These are phyloP conservation scores for Pygoscelis adeliae DNA, from an alignment of 2,113 vertebrate genomes.

Conservation along the genomic window DNA sequence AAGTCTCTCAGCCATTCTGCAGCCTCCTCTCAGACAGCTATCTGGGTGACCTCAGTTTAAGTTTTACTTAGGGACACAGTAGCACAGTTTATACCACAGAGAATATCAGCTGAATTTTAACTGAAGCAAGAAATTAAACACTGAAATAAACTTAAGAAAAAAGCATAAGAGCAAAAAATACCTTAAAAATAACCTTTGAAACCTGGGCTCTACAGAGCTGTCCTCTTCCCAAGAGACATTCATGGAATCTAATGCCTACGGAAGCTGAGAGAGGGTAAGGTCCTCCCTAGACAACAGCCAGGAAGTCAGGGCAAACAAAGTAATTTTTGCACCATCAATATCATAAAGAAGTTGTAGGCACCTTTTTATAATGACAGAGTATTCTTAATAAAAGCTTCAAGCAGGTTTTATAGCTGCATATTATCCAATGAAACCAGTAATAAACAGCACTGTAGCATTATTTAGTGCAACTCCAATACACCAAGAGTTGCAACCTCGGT, in stretches of 20 bases:
- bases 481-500: neutral
- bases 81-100: neutral
- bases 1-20: neutral
- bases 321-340: neutral
- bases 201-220: neutral
- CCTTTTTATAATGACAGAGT: slow-evolving; percentile 55
- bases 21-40: neutral
- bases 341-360: slow-evolving; percentile 14
- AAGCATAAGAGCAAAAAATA: neutral
- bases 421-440: slow-evolving; percentile 61
- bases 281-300: neutral
- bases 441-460: slow-evolving; percentile 52
- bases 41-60: neutral
- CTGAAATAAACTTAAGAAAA: neutral
- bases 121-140: neutral
- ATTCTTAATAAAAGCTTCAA: slow-evolving; percentile 67
- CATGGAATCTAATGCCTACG: neutral
- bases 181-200: neutral
- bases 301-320: slow-evolving; percentile 1
- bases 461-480: slow-evolving; percentile 60
- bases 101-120: neutral
- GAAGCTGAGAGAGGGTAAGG: neutral
- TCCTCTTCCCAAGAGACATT: neutral
- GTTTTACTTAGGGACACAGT: neutral
- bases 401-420: slow-evolving; percentile 57